These are phyloP conservation scores for Thyatira batis DNA, from an alignment of 2,888 invertebrate genomes.

Conservation along the genomic window DNA sequence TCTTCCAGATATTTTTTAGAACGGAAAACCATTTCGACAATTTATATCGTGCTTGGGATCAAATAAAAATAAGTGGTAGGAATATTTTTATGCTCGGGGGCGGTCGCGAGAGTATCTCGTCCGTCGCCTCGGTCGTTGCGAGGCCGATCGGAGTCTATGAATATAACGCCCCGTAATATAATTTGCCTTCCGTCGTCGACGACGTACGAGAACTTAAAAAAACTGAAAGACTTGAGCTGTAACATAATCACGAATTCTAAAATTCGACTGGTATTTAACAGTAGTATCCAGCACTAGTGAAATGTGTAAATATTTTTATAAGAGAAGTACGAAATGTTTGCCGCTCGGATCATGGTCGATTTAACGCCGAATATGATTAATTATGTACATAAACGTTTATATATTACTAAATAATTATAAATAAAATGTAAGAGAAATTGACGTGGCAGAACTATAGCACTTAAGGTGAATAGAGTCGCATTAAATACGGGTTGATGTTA, in stretches of 20 bases:
- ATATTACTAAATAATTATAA: slow-evolving; percentile 32
- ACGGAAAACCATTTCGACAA: slow-evolving; percentile 45
- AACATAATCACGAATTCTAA: slow-evolving; percentile 61
- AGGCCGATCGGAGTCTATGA: background rate
- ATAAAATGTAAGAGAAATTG: slow-evolving; percentile 15
- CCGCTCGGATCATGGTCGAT: slow-evolving; percentile 49
- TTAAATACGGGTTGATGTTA: slow-evolving; percentile 37
- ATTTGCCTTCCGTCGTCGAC: slow-evolving; percentile 36
- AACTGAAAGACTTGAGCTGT: slow-evolving; percentile 49
- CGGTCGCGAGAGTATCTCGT: background rate
- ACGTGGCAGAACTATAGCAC: slow-evolving; percentile 41
- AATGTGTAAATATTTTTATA: slow-evolving; percentile 66
- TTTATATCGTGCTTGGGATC: slow-evolving; percentile 80
- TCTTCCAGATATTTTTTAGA: slow-evolving; percentile 25
- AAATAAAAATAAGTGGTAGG: slow-evolving; percentile 72
- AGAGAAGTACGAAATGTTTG: slow-evolving; percentile 40
- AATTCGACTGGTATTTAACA: slow-evolving; percentile 59
- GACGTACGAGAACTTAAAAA: slow-evolving; percentile 21
- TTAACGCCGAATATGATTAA: slow-evolving; percentile 41
- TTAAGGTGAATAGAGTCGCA: slow-evolving; percentile 46
- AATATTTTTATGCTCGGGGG: slow-evolving; percentile 38
- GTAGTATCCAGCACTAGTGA: slow-evolving; percentile 50
- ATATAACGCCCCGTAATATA: slow-evolving; percentile 19
- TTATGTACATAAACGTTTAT: slow-evolving; percentile 54
- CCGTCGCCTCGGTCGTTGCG: background rate